Evolutionary conservation across 2,797 vertebrate genomes (phyloP).

Genomic region (Anguilla obscura): DNA sequence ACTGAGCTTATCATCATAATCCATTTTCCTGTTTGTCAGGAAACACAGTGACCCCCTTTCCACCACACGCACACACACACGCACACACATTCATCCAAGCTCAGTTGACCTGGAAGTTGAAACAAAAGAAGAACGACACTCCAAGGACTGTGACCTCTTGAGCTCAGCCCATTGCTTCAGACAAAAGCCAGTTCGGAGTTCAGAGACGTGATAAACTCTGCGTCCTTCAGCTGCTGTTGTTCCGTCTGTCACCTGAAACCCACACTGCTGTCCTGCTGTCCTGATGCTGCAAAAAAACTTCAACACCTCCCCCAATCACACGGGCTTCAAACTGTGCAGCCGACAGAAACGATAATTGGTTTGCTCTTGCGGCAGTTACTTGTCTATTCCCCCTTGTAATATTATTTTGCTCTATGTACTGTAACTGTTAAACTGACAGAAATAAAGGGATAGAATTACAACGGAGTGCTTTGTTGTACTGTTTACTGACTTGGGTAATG

Average conservation of each 20-base stretch:
- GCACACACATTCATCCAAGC: too few species aligned
- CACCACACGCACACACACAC: neutral
- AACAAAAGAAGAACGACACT: slow-evolving; percentile 18
- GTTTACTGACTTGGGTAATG: neutral
- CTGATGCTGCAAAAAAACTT: neutral
- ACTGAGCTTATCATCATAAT: slow-evolving; percentile 11
- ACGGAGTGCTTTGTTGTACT: neutral
- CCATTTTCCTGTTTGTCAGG: slow-evolving; percentile 29
- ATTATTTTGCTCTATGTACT: neutral
- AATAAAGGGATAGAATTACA: slow-evolving; percentile 17
- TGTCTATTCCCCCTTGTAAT: neutral
- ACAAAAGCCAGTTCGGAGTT: neutral
- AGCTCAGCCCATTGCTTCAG: neutral
- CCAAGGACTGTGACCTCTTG: neutral
- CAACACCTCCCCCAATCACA: neutral
- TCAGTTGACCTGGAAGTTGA: slow-evolving; percentile 30
- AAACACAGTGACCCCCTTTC: slow-evolving; percentile 13
- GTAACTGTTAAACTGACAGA: neutral
- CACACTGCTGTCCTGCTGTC: neutral
- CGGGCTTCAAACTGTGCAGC: neutral
- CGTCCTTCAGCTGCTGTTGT: neutral
- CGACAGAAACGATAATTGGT: neutral
- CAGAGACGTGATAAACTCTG: neutral
- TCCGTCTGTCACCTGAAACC: neutral
- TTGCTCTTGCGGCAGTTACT: neutral